Evolutionary conservation across 2,888 invertebrate genomes (phyloP).

Genomic region (Hermaeophaga mercurialis): DNA sequence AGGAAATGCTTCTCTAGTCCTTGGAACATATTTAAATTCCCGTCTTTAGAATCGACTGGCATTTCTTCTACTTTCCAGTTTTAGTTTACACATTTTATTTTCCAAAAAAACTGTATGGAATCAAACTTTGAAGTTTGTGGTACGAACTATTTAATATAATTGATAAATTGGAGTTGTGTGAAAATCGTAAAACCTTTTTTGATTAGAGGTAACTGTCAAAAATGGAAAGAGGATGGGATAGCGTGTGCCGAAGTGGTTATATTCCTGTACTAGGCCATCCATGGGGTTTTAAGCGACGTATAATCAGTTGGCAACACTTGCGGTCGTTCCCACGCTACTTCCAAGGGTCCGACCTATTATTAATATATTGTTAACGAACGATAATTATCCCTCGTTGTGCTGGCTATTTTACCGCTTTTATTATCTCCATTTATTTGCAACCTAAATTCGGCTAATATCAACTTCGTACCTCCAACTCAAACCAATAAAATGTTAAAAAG

Average conservation of each 20-base stretch:
- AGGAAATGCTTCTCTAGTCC: no score
- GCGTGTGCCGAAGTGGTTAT: constrained; percentile 48
- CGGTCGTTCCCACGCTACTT: constrained; percentile 57
- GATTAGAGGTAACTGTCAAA: constrained; percentile 37
- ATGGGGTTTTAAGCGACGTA: constrained; percentile 54
- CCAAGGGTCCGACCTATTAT: constrained; percentile 55
- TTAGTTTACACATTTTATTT: no score
- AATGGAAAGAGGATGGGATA: constrained; percentile 38
- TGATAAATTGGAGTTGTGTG: no score
- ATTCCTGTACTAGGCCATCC: constrained; percentile 48
- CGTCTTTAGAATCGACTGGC: no score
- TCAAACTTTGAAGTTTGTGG: no score
- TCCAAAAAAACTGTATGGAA: no score
- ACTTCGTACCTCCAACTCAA: no score
- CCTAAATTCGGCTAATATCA: constrained; percentile 12
- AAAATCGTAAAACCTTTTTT: constrained; percentile 18
- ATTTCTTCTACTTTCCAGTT: no score
- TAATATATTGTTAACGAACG: constrained; percentile 57
- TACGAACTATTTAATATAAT: no score
- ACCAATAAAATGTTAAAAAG: no score
- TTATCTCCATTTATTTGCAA: constrained; percentile 28
- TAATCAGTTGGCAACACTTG: constrained; percentile 59
- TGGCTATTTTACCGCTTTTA: constrained; percentile 40
- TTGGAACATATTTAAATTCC: no score
- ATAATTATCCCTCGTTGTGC: constrained; percentile 52